phyloP scores from a whole-genome alignment of 2,888 invertebrate genomes.

The Kuschelorhynchus macadamiae region DNA sequence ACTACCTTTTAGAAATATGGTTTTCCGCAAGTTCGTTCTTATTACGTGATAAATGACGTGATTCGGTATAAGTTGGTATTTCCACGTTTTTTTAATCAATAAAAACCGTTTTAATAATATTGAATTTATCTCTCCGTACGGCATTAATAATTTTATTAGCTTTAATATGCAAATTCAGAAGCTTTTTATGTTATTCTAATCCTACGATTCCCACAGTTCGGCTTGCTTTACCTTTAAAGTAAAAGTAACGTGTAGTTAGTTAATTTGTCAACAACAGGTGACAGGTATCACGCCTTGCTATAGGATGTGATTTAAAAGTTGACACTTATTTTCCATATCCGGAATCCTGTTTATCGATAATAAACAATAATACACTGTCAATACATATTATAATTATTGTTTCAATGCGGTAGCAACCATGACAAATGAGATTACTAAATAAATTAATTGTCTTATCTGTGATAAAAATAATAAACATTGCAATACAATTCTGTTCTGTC shows the following conservation, averaged over 20 bases:
- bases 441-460: not conserved
- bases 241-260: conserved; percentile 22
- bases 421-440: not conserved
- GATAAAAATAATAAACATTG: no score
- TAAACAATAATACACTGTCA: conserved; percentile 3
- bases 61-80: not conserved
- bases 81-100: not conserved
- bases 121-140: not conserved
- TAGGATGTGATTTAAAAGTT: conserved; percentile 26
- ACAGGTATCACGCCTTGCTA: conserved; percentile 29
- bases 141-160: conserved; percentile 11
- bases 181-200: conserved; percentile 8
- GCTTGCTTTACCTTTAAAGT: conserved; percentile 21
- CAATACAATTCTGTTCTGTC: no score
- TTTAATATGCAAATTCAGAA: conserved; percentile 5
- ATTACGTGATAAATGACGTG: no score
- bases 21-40: no score
- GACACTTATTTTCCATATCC: conserved; percentile 29
- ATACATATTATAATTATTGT: conserved; percentile 1
- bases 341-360: conserved; percentile 26
- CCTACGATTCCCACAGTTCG: conserved; percentile 27
- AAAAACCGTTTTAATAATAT: not conserved
- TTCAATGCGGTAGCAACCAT: not conserved
- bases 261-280: conserved; percentile 35
- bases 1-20: no score